phyloP scores from a whole-genome alignment of 1,140 invertebrate genomes.

The Daktulosphaira vitifoliae region DNA sequence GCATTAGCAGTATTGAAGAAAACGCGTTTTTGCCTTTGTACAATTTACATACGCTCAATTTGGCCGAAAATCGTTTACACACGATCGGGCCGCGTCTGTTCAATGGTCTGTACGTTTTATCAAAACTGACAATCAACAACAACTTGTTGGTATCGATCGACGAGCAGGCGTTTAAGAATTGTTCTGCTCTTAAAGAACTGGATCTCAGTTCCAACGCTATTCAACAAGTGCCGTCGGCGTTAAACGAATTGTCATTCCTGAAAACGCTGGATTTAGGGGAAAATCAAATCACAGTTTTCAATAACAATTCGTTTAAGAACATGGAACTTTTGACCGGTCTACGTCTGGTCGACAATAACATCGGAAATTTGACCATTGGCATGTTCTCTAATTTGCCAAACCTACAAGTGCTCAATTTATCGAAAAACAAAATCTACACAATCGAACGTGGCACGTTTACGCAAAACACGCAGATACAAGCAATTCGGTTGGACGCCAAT shows the following conservation, averaged over 20 bases:
- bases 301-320: conserved; percentile 72
- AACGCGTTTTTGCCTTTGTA: conserved; percentile 77
- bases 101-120: conserved; percentile 74
- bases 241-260: conserved; percentile 70
- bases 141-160: conserved; percentile 74
- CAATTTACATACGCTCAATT: conserved; percentile 74
- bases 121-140: conserved; percentile 72
- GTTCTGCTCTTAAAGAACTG: conserved; percentile 79
- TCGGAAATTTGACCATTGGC: conserved; percentile 70
- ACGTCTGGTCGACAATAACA: conserved; percentile 74
- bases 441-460: conserved; percentile 75
- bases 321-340: conserved; percentile 73
- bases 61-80: conserved; percentile 75
- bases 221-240: conserved; percentile 66
- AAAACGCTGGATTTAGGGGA: conserved; percentile 79
- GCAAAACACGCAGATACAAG: conserved; percentile 66
- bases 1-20: conserved; percentile 74
- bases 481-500: conserved; percentile 76
- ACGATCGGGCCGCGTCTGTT: conserved; percentile 70
- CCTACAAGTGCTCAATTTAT: conserved; percentile 75
- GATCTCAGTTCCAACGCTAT: conserved; percentile 80
- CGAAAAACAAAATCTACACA: conserved; percentile 75
- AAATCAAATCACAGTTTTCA: conserved; percentile 70
- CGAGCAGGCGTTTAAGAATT: conserved; percentile 77
- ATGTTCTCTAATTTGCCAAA: conserved; percentile 77